phyloP scores from a whole-genome alignment of 2,113 vertebrate species.

The Trochalopteron elliotii region DNA sequence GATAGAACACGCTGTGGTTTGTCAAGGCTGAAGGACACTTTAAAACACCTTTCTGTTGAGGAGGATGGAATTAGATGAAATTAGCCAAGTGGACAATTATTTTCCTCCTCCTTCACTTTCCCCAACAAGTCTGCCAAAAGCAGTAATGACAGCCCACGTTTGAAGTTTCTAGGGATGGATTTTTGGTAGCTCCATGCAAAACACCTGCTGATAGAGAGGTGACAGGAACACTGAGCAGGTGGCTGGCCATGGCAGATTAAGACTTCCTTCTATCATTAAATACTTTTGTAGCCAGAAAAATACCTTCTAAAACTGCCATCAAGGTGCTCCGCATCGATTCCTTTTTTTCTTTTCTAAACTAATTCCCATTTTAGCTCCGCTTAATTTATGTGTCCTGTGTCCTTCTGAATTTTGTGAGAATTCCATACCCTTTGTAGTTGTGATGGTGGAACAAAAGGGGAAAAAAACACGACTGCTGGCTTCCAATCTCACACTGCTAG shows the following conservation, averaged over 20 bases:
- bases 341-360: neutral
- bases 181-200: neutral
- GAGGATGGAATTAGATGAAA: neutral
- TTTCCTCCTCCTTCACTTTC: neutral
- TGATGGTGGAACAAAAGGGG: conserved; percentile 3
- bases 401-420: neutral
- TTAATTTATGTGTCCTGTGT: neutral
- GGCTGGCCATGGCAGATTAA: neutral
- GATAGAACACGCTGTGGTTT: accelerated
- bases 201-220: neutral
- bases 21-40: neutral
- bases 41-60: neutral
- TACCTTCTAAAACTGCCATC: neutral
- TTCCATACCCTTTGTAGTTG: conserved; percentile 3
- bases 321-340: neutral
- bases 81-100: neutral
- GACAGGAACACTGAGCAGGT: neutral
- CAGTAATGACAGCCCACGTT: accelerated
- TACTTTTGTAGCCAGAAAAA: neutral
- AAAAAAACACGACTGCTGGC: neutral
- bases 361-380: conserved; percentile 2
- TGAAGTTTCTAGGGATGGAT: neutral
- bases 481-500: neutral
- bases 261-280: neutral
- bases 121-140: neutral